Evolutionary conservation across 2,113 vertebrate species (phyloP).

Genomic region (Ophthalmotilapia sp.): DNA sequence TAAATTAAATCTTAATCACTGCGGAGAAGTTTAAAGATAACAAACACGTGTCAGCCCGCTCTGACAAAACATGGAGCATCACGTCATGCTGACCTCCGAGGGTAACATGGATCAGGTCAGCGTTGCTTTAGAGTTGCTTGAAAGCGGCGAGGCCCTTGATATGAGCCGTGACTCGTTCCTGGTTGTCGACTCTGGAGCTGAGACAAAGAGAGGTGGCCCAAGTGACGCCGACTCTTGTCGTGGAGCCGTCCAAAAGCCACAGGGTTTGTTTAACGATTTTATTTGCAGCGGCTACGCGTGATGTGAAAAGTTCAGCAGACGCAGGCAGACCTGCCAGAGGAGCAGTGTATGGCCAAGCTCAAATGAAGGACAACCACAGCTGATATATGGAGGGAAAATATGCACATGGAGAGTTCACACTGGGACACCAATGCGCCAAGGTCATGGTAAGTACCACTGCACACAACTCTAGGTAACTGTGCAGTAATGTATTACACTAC

Average conservation of each 20-base stretch:
- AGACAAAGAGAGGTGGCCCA: neutral
- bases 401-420: constrained; percentile 12
- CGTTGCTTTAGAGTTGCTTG: neutral
- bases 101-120: neutral
- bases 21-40: constrained; percentile 47
- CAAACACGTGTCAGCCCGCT: constrained; percentile 59
- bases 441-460: neutral
- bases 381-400: constrained; percentile 19
- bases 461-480: neutral
- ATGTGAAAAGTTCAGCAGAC: constrained; percentile 57
- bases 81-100: constrained; percentile 41
- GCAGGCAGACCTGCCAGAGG: constrained; percentile 17
- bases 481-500: neutral
- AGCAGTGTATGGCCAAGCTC: constrained; percentile 29
- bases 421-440: neutral
- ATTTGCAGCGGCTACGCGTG: neutral
- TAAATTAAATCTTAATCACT: constrained; percentile 62
- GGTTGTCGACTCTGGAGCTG: neutral
- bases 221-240: neutral
- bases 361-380: constrained; percentile 25
- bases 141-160: neutral
- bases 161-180: constrained; percentile 13
- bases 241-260: constrained; percentile 15
- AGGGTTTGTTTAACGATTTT: constrained; percentile 27
- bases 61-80: constrained; percentile 18